Evolutionary conservation across 2,113 vertebrate species (phyloP), one percentile per base, ranked within the genome.

Genomic region (Rhegmatorhina hoffmannsi): DNA sequence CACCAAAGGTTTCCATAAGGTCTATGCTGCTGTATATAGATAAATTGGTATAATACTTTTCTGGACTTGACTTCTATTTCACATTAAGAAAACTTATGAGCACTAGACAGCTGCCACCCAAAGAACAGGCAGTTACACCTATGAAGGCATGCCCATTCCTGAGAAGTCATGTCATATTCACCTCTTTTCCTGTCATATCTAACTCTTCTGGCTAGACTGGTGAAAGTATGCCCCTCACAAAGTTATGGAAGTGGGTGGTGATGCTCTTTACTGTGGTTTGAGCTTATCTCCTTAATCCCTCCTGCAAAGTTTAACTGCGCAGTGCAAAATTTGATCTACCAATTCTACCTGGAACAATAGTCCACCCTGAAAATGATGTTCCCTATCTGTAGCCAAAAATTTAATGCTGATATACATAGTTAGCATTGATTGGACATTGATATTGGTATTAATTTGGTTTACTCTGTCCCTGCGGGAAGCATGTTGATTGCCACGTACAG

Each of bases 211-310:
- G 43, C 29, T 70, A 50, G 20, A 26, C 17, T 49, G 34, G 9
- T 46, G 23, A 62, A 13, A 46, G 6, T 5, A 15, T 10, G 8
- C 33, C 15, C 38, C 26, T 64, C 17, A 4, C 33, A 62, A 17
- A 10, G 26, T 17, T 3, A 0, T 5, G 13, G n/a, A 36, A 19
- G 6, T 13, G 19, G 21, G 10, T 17, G 55, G 15, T 52, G 40
- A 4, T 59, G 24, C 4, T 31, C 47, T 13, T 79, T 87, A 28
- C 50, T 66, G n/a, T 19, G 9, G 2, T 68, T 83, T 21, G 28
- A 62, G 25, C 8, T 90, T 33, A 29, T 24, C 10, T 77, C 24
- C 31, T 86, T 60, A 12, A 13, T 92, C 7, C 25, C 17, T 83
- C 73, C 53, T 58, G 26, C 50, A 77, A 59, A 23, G 55, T 6